These are phyloP conservation scores for Alces alces DNA, from an alignment of 2,113 vertebrate species.

Conservation along the genomic window DNA sequence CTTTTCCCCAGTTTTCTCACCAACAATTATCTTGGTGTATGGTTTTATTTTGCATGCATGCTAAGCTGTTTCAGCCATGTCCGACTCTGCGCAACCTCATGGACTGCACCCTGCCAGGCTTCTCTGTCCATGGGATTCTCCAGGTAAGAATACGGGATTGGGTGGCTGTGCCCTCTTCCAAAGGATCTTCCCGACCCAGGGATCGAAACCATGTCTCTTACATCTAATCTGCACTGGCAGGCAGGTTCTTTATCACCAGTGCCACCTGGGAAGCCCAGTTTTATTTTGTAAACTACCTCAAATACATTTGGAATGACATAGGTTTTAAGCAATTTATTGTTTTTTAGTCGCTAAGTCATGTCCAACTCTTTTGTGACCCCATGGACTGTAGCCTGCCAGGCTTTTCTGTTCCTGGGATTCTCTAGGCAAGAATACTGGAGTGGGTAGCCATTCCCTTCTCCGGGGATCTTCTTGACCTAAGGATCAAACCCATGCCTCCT, in stretches of 20 bases:
- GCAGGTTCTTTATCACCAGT: neutral
- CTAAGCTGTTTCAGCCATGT: neutral
- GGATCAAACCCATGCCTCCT: neutral
- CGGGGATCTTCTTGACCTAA: neutral
- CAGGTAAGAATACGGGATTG: neutral
- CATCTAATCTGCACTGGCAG: neutral
- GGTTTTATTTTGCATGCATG: neutral
- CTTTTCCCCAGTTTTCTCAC: neutral
- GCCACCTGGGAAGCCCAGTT: neutral
- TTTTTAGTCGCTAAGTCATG: neutral
- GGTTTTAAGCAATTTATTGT: neutral
- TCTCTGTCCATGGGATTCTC: neutral
- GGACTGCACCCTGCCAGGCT: neutral
- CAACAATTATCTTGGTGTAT: neutral
- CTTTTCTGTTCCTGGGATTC: neutral
- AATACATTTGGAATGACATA: neutral
- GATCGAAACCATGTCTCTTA: neutral
- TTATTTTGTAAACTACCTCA: neutral
- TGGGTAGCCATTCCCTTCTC: neutral
- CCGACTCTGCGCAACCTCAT: neutral
- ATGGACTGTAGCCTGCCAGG: neutral
- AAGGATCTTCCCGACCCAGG: neutral
- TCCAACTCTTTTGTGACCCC: neutral
- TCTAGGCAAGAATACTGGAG: neutral
- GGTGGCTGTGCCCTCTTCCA: neutral